phyloP scores from a whole-genome alignment of 2,113 vertebrate genomes.

The Megalops atlanticus region DNA sequence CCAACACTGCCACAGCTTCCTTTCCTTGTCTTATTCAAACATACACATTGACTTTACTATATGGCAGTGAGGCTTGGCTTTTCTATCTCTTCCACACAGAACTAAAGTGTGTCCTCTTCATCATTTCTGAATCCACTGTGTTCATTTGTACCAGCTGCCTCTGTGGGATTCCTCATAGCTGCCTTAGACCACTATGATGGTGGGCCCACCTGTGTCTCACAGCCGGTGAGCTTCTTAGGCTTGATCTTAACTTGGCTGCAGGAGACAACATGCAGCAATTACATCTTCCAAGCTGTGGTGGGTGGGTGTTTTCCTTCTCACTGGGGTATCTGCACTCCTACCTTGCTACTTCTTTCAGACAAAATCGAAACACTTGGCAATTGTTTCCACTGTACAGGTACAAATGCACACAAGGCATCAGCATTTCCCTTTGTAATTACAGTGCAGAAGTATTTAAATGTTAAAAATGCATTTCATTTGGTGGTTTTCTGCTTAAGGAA shows the following conservation, averaged over 20 bases:
- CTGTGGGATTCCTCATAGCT: too few species aligned
- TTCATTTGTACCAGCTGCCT: too few species aligned
- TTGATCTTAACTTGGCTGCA: neutral
- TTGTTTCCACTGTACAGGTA: neutral
- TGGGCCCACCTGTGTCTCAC: neutral
- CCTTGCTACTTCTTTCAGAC: neutral
- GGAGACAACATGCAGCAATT: neutral
- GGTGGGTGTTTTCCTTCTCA: neutral
- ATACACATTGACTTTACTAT: too few species aligned
- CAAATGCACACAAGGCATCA: neutral
- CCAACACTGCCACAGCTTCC: too few species aligned
- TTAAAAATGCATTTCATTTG: neutral
- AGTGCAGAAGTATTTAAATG: neutral
- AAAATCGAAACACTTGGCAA: neutral
- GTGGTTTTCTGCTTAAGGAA: neutral
- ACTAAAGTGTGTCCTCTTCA: too few species aligned
- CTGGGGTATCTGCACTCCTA: neutral
- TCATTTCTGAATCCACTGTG: too few species aligned
- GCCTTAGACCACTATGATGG: too few species aligned
- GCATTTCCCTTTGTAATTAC: neutral
- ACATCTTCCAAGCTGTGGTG: neutral
- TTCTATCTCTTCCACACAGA: too few species aligned
- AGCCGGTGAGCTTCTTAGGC: neutral
- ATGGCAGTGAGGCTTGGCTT: too few species aligned
- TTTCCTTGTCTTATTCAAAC: too few species aligned